Percentiles rank a stretch among this genome's conserved stretches.
These are phyloP conservation scores for Lethrus apterus DNA, from an alignment of 1,140 invertebrate species.

Conservation along the genomic window DNA sequence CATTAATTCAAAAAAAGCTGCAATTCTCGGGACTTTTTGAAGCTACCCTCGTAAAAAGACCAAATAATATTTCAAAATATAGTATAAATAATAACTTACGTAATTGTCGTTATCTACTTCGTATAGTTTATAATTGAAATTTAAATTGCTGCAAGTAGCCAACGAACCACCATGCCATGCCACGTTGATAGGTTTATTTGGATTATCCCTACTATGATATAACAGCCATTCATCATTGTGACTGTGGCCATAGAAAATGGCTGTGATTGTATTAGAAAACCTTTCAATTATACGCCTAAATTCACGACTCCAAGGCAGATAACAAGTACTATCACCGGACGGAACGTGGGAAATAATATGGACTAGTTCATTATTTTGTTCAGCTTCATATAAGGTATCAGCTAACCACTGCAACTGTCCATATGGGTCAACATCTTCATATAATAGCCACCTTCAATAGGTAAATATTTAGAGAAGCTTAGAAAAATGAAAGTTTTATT, in stretches of 20 bases:
- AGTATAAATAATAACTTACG: conserved; percentile 13
- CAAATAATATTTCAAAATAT: too few species aligned
- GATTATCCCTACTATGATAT: conserved; percentile 49
- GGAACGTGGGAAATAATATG: conserved; percentile 80
- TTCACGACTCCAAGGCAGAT: conserved; percentile 49
- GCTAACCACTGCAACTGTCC: conserved; percentile 70
- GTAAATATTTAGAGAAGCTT: too few species aligned
- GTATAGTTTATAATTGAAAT: conserved; percentile 24
- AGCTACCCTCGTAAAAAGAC: too few species aligned
- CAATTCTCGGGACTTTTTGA: background rate
- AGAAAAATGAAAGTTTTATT: conserved; percentile 13
- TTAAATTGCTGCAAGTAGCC: conserved; percentile 41
- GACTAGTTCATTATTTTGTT: conserved; percentile 61
- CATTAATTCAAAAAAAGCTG: too few species aligned
- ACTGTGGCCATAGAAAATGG: conserved; percentile 75
- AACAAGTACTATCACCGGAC: conserved; percentile 53
- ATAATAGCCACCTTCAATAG: conserved; percentile 54
- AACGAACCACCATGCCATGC: conserved; percentile 72
- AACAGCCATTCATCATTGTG: conserved; percentile 71
- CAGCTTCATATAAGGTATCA: conserved; percentile 58
- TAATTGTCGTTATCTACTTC: conserved; percentile 13
- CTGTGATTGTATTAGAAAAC: conserved; percentile 54
- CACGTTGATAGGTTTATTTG: conserved; percentile 46
- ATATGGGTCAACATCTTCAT: conserved; percentile 51
- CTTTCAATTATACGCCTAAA: conserved; percentile 52